A percentile compares a stretch with the other conserved stretches of the same genome.
Conservation (phyloP, 2,888 invertebrate genomes). For the Hemithea aestivaria region DNA sequence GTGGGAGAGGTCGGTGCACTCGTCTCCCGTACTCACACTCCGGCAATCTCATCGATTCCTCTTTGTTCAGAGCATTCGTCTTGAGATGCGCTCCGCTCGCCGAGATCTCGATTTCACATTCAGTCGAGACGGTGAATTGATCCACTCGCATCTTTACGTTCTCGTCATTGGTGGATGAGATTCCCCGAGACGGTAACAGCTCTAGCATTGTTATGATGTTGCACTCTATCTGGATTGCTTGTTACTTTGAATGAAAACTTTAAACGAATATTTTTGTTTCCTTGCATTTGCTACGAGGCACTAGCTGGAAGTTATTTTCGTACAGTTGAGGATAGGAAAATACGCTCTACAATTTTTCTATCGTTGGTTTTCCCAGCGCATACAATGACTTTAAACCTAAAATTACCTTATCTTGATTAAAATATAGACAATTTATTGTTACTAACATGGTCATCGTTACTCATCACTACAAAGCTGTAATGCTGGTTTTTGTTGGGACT, state of each 20-base stretch:
- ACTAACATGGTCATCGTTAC: constrained; percentile 21
- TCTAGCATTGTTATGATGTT: constrained; percentile 6
- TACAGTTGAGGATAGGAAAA: background rate
- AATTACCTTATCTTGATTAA: constrained; percentile 11
- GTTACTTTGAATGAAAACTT: background rate
- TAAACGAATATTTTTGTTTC: too few relatives aligned
- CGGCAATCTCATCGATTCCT: constrained; percentile 72
- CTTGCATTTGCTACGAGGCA: too few relatives aligned
- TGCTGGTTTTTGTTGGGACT: constrained; percentile 19
- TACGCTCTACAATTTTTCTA: background rate
- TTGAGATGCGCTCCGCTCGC: constrained; percentile 69
- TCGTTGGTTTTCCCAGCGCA: constrained; percentile 1
- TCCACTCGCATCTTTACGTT: constrained; percentile 36
- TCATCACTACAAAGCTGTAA: constrained; percentile 18
- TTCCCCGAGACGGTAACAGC: constrained; percentile 7
- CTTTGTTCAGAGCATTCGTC: constrained; percentile 74
- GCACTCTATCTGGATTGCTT: constrained; percentile 3
- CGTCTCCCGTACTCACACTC: constrained; percentile 57
- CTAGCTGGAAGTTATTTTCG: background rate
- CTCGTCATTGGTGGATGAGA: constrained; percentile 12
- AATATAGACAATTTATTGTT: constrained; percentile 15
- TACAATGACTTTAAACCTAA: too few relatives aligned
- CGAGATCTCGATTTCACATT: constrained; percentile 71
- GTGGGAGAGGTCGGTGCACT: constrained; percentile 70
- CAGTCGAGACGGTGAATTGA: constrained; percentile 44